phyloP scores from a whole-genome alignment of 2,113 vertebrate genomes.

The Ranitomeya imitator region DNA sequence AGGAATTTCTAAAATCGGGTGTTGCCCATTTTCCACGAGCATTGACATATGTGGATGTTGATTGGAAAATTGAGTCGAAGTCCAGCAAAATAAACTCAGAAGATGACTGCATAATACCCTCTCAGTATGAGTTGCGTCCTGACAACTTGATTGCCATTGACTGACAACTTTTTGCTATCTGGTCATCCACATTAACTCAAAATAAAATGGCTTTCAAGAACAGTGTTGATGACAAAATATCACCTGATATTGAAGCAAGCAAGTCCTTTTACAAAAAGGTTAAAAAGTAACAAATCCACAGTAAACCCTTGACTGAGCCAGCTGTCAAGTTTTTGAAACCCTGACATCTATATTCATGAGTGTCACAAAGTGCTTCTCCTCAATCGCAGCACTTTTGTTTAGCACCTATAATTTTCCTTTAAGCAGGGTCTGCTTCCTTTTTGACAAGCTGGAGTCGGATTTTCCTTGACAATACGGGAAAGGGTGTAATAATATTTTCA shows the following conservation, averaged over 20 bases:
- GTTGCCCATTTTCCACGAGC: neutral
- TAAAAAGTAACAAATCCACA: neutral
- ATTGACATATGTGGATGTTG: neutral
- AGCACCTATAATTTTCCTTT: constrained; percentile 1
- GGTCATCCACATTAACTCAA: neutral
- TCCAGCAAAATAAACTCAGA: neutral
- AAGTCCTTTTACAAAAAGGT: neutral
- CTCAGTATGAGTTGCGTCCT: too few relatives aligned
- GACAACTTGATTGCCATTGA: too few relatives aligned
- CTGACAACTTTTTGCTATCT: neutral
- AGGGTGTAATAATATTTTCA: constrained; percentile 16
- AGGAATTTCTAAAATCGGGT: neutral
- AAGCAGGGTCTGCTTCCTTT: neutral
- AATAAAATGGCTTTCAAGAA: neutral
- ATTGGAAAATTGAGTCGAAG: neutral
- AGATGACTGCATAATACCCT: neutral
- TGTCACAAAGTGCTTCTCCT: neutral
- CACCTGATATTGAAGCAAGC: neutral
- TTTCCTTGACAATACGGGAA: neutral
- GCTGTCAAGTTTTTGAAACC: constrained; percentile 4
- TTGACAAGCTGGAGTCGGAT: neutral
- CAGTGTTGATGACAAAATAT: neutral
- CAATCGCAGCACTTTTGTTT: constrained; percentile 5
- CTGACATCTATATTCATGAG: neutral
- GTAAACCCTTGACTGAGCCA: neutral